Base-by-base conservation (phyloP, 2,888 invertebrate genomes). In the Nomada ferruginata region DNA sequence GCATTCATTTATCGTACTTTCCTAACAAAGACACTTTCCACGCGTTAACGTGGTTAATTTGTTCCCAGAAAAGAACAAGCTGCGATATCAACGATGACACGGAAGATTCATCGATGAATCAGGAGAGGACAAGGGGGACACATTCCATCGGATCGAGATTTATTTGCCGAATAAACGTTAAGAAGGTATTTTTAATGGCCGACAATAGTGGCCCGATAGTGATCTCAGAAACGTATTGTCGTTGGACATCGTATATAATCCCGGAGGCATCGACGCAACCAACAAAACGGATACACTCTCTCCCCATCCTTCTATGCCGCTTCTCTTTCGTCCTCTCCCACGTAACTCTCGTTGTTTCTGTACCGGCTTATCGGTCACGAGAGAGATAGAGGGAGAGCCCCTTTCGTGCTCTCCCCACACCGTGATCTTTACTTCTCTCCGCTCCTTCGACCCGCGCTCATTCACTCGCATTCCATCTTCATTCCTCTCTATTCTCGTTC, bases 121-220 rank as follows among this genome's bases (percentile, higher is more conserved):
- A 64, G 76, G 80, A 77, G 82, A 79, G 82, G 76, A 82, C 72
- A 85, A 85, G 74, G 76, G 89, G 84, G 83, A 69, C 84, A 81
- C 89, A 88, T 88, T 88, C 88, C 89, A 85, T 82, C 87, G 84
- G 69, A 70, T 61, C 82, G 89, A 91, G 91, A 91, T 90, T 88
- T 89, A 91, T 91, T 91, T 90, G 90, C 87, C 89, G 89, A 89
- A 91, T 90, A 89, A 91, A 91, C 87, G 89, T 90, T 89, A 89
- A 89, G 85, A 82, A 87, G 87, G 86, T 91, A 91, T 91, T 91
- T 91, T 92, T 91, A 89, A 91, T 92, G 89, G 90, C 86, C 89
- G 90, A 92, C 89, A 88, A 90, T 87, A 89, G 89, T 83, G 87
- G 85, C 83, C 84, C 86, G 92, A 92, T 91, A 92, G 90, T 87